Base-by-base conservation (phyloP, 1,140 invertebrate species). In the Pachyrhynchus sulphureomaculatus region DNA sequence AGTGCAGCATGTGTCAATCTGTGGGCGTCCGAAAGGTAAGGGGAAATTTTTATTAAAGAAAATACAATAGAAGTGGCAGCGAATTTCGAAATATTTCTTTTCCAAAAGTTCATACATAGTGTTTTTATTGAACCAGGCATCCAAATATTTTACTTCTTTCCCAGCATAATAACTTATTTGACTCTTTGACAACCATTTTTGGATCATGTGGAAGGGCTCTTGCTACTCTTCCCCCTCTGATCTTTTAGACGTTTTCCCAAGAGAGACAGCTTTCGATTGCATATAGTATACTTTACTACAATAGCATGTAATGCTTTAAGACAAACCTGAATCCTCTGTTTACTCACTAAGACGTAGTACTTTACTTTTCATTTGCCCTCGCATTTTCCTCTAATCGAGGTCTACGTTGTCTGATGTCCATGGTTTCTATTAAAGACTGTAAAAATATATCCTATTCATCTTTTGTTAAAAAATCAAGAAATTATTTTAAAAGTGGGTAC, bases 1-100 rank as follows among this genome's bases (percentile, higher is more conserved):
- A n/a, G n/a, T n/a, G n/a, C n/a, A n/a, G n/a, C n/a, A 57, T 66
- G 57, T 65, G 64, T 57, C 55, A 24, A 48, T 62, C 68, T 68
- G 48, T 57, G 64, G 10, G 62, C 54, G 12, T 53, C 15, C 12
- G 36, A 39, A 37, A 57, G 17, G 17, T 3, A 26, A 9, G 9
- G 4, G 2, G 3, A 29, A 3, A n/a, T n/a, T n/a, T n/a, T n/a
- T n/a, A n/a, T n/a, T n/a, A n/a, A n/a, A n/a, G n/a, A n/a, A n/a
- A n/a, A n/a, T n/a, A n/a, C n/a, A n/a, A n/a, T n/a, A n/a, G n/a
- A n/a, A n/a, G n/a, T n/a, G n/a, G n/a, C n/a, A 18, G 26, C 15
- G 26, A 24, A n/a, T n/a, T n/a, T n/a, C n/a, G n/a, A 24, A 49
- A 29, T 29, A 5, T 49, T 49, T 49, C 29, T 9, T 49, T 29